Evolutionary conservation across 2,113 vertebrate species (phyloP), one percentile per base, ranked within the genome.

Genomic region (Pongo abelii): DNA sequence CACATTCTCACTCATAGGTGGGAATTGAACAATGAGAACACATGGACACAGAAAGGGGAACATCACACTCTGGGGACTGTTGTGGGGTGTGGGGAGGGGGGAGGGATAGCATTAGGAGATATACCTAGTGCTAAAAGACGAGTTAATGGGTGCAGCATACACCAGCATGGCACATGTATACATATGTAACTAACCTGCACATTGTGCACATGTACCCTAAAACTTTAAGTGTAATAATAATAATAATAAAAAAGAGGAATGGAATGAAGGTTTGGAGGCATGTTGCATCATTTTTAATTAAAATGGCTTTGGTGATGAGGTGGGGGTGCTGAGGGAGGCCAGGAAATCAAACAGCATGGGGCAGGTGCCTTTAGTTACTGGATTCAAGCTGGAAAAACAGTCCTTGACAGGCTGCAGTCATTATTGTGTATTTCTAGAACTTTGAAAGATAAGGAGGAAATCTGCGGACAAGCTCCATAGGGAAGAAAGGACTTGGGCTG

Each of bases 371-470:
- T 94, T 88, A 80, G 64, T 78, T 86, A 84, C 84, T 86, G 79
- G 61, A 86, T 6, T 89, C 91, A 96, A 94, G 95, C 91, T 96
- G 91, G 74, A 92, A 97, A 96, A 97, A 97, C 91, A 97, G 93
- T 78, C 22, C 59, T 61, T 61, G 89, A 80, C 0, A 79, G 50
- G 55, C 74, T 87, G 38, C 6, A 80, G 52, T 92, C n/a, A 10
- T 77, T 93, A 14, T 0, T 90, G 64, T 92, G 46, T 93, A 69
- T 81, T 92, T 97, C 92, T 61, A 92, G 85, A 90, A 94, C 70
- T 93, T 84, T 81, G 80, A 93, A 96, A 96, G 95, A 94, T 94
- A 97, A 95, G 55, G 64, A 94, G 95, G 92, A 97, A 98, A 86
- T 84, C 75, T 96, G 92, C 75, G 84, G 80, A 48, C 57, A 27